A percentile compares a stretch with the other conserved stretches of the same genome.
phyloP scores from a whole-genome alignment of 92 coral and sea anemone species.

The Actinostola sp. region DNA sequence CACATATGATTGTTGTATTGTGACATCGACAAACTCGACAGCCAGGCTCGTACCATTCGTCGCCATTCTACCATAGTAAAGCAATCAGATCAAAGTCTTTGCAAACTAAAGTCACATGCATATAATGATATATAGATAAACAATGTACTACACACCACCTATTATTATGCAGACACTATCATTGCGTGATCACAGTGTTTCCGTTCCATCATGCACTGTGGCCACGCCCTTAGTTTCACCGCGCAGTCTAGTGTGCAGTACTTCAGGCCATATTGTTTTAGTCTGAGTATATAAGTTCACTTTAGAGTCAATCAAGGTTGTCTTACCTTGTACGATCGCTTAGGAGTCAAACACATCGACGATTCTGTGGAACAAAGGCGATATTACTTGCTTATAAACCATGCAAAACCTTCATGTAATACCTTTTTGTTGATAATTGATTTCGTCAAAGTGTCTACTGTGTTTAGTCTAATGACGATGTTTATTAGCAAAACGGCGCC shows the following conservation, averaged over 20 bases:
- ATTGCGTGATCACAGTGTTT: too few species aligned
- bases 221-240: background rate
- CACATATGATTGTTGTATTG: conserved; percentile 57
- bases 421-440: background rate
- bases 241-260: background rate
- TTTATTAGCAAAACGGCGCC: conserved; percentile 2
- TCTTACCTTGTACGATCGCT: conserved; percentile 8
- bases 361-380: background rate
- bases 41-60: conserved; percentile 71
- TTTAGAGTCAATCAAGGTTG: background rate
- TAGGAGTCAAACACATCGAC: background rate
- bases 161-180: too few species aligned
- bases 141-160: too few species aligned
- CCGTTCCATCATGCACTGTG: background rate
- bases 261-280: background rate
- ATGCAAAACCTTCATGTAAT: background rate
- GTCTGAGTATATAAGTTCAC: too few species aligned
- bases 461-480: conserved; percentile 1
- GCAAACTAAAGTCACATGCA: background rate
- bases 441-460: background rate
- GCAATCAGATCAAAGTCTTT: background rate
- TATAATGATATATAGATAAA: background rate
- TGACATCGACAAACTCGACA: conserved; percentile 76
- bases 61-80: conserved; percentile 58
- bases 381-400: background rate